Conservation (phyloP, 1,140 invertebrate species). For the Antheraea mylitta region DNA sequence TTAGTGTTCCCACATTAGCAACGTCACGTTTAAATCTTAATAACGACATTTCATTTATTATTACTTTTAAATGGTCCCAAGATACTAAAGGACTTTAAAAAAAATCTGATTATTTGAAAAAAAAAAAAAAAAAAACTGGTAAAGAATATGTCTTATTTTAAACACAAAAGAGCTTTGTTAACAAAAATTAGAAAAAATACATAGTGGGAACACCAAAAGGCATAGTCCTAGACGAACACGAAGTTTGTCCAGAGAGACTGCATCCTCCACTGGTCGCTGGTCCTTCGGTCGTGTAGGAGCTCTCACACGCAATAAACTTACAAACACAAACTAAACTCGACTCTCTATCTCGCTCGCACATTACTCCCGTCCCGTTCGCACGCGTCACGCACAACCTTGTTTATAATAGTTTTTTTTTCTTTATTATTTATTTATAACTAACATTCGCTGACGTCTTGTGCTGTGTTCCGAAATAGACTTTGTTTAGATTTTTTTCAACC, state of each 20-base stretch:
- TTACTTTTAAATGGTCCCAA: background rate
- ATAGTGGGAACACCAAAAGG: constrained; percentile 1
- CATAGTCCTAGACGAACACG: background rate
- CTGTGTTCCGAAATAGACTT: background rate
- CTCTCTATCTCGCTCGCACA: constrained; percentile 24
- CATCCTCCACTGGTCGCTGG: too few species aligned
- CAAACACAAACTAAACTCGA: background rate
- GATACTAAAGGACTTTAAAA: too few species aligned
- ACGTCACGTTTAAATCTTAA: background rate
- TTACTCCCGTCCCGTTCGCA: constrained; percentile 21
- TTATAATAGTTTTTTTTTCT: constrained; percentile 11
- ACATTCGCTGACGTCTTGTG: constrained; percentile 8
- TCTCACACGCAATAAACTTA: background rate
- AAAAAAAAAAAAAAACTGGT: background rate
- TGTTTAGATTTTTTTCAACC: too few species aligned
- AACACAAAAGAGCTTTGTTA: background rate
- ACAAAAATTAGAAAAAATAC: background rate
- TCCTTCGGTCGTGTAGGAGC: background rate
- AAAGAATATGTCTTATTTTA: background rate
- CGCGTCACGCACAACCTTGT: constrained; percentile 46
- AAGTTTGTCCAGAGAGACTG: background rate
- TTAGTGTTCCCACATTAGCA: background rate
- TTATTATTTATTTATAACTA: constrained; percentile 5
- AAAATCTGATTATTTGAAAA: too few species aligned
- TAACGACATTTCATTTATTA: background rate